These are phyloP conservation scores for Azorinus chamasolen DNA, from an alignment of 2,888 invertebrate genomes.

Conservation along the genomic window DNA sequence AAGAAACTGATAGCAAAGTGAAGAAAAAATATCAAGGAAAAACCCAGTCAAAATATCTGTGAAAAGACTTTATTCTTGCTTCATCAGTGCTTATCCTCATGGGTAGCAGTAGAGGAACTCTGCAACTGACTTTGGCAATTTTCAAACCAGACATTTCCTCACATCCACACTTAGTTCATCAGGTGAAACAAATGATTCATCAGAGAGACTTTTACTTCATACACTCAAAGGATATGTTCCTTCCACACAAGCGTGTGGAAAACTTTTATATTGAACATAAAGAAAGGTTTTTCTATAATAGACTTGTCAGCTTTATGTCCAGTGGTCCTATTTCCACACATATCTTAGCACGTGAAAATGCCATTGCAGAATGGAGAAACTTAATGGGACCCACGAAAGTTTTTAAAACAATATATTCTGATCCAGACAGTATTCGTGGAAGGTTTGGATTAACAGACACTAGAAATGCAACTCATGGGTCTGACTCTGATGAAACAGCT, in stretches of 20 bases:
- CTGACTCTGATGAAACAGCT: constrained; percentile 93
- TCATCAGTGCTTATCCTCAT: not conserved
- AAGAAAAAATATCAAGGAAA: no score
- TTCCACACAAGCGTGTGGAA: constrained; percentile 90
- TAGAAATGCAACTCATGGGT: constrained; percentile 97
- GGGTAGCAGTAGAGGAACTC: constrained; percentile 26
- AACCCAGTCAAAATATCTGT: no score
- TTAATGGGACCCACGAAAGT: constrained; percentile 97
- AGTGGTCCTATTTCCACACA: constrained; percentile 95
- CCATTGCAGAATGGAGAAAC: constrained; percentile 93
- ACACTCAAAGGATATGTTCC: constrained; percentile 89
- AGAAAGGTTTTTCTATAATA: constrained; percentile 84
- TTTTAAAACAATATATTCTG: constrained; percentile 90
- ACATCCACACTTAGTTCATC: constrained; percentile 91
- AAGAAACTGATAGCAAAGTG: no score
- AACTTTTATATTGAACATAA: constrained; percentile 94
- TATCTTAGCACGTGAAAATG: constrained; percentile 92
- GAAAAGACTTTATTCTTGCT: not conserved
- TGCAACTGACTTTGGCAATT: constrained; percentile 93
- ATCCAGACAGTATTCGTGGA: constrained; percentile 93
- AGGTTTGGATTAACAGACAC: constrained; percentile 97
- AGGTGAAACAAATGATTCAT: constrained; percentile 90
- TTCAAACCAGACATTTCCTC: constrained; percentile 95
- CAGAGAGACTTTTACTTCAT: constrained; percentile 91
- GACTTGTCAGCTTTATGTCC: constrained; percentile 86